Conservation (phyloP, 2,113 vertebrate species). For the human region GRCh38 chr1:246798001-246798500, state of each 20-base stretch:
- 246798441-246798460: background rate
- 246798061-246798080: background rate
- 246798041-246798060: background rate
- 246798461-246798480: too few relatives aligned
- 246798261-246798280: too few relatives aligned
- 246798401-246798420: background rate
- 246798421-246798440: background rate
- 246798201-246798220: background rate
- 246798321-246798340: too few relatives aligned
- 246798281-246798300: too few relatives aligned
- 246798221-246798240: background rate
- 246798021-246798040: background rate
- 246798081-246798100: accelerated
- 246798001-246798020: background rate
- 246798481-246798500: background rate
- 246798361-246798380: too few relatives aligned
- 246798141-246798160: background rate
- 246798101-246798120: background rate
- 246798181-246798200: background rate
- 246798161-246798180: background rate
- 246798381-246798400: background rate
- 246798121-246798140: background rate
- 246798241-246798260: too few relatives aligned
- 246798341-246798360: too few relatives aligned
- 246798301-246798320: too few relatives aligned